These are phyloP conservation scores for Apodemia mormo DNA, from an alignment of 2,888 invertebrate genomes.

Conservation along the genomic window DNA sequence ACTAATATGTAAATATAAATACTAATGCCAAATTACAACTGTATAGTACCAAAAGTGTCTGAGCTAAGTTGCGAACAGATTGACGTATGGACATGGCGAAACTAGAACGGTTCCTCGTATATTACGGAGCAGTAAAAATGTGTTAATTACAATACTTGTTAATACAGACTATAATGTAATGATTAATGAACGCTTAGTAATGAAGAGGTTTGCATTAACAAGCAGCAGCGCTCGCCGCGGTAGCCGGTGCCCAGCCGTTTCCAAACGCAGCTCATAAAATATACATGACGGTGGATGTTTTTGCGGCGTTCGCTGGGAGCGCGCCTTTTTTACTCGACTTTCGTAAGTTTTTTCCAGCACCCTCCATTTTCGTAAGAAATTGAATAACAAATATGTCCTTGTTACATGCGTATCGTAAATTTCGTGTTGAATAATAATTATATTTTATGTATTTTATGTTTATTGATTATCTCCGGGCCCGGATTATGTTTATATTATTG, in stretches of 20 bases:
- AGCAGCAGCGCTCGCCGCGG: neutral
- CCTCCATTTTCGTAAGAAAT: slow-evolving; percentile 18
- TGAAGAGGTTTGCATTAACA: neutral
- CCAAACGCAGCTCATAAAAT: slow-evolving; percentile 66
- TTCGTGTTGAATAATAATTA: slow-evolving; percentile 9
- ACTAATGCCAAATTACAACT: too few species aligned
- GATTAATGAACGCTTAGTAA: slow-evolving; percentile 1
- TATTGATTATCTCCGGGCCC: neutral
- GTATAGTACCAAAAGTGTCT: too few species aligned
- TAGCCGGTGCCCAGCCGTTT: neutral
- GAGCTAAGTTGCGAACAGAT: too few species aligned
- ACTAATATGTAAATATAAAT: too few species aligned
- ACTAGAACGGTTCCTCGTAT: too few species aligned
- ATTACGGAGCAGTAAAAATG: neutral
- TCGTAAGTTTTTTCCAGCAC: slow-evolving; percentile 22
- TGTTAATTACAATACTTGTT: neutral
- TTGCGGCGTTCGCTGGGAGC: slow-evolving; percentile 48
- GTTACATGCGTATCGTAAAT: slow-evolving; percentile 15
- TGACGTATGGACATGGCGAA: too few species aligned
- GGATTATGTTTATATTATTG: neutral
- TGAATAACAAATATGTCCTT: slow-evolving; percentile 16
- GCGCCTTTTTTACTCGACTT: slow-evolving; percentile 55
- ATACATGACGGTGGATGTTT: slow-evolving; percentile 66
- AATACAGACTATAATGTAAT: neutral
- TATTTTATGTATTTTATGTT: neutral